Evolutionary conservation across 1,140 invertebrate genomes (phyloP).

Genomic region (Oncopodura yosiiana): DNA sequence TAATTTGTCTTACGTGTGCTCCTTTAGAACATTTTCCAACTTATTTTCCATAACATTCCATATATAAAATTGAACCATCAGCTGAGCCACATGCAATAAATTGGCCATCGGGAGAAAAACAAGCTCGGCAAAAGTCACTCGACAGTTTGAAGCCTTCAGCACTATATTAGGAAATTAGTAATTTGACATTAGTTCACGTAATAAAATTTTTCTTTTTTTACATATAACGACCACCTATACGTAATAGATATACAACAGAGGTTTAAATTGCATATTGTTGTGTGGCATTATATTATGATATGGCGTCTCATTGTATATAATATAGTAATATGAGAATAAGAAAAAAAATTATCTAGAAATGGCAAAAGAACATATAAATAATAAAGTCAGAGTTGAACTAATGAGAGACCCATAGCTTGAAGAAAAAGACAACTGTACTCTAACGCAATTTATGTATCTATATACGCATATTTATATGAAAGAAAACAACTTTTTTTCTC

Average conservation of each 20-base stretch:
- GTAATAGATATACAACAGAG: not conserved
- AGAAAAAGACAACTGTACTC: too few relatives aligned
- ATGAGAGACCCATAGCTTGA: too few relatives aligned
- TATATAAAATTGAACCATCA: slow-evolving; percentile 78
- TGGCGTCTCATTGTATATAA: too few relatives aligned
- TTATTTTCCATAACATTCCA: slow-evolving; percentile 70
- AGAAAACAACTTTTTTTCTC: slow-evolving; percentile 34
- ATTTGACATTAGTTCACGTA: too few relatives aligned
- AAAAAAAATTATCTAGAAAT: too few relatives aligned
- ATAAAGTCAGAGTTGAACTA: too few relatives aligned
- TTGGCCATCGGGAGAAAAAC: slow-evolving; percentile 80
- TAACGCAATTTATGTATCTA: too few relatives aligned
- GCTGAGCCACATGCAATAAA: slow-evolving; percentile 80
- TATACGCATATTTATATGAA: too few relatives aligned
- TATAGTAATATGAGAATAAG: too few relatives aligned
- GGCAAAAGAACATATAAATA: too few relatives aligned
- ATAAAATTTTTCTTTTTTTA: not conserved
- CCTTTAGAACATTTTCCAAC: slow-evolving; percentile 73
- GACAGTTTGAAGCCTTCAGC: slow-evolving; percentile 89
- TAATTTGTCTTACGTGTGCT: slow-evolving; percentile 64
- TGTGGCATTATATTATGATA: too few relatives aligned
- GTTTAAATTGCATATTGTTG: too few relatives aligned
- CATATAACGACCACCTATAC: not conserved
- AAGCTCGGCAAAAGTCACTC: slow-evolving; percentile 84
- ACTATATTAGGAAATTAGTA: slow-evolving; percentile 47